These are phyloP conservation scores for Myotis pilosus DNA, from an alignment of 2,797 vertebrate genomes.

Conservation along the genomic window DNA sequence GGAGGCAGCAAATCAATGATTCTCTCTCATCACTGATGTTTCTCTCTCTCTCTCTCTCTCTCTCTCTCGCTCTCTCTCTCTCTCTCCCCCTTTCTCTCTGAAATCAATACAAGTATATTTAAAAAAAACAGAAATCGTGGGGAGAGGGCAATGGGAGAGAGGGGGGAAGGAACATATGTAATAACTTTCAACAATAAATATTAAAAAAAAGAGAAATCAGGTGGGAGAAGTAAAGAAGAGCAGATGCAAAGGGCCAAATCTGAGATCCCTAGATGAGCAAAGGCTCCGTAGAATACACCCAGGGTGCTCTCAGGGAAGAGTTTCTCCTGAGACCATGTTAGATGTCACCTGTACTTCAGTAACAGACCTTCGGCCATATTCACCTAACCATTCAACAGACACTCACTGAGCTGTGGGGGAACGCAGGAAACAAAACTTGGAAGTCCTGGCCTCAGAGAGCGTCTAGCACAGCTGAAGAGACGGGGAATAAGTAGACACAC, in stretches of 20 bases:
- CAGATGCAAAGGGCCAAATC: not conserved
- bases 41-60: too few relatives aligned
- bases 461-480: not conserved
- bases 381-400: not conserved
- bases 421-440: rapidly evolving
- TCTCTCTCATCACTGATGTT: too few relatives aligned
- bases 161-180: too few relatives aligned
- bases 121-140: too few relatives aligned
- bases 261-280: not conserved
- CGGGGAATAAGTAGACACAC: not conserved
- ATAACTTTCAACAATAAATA: too few relatives aligned
- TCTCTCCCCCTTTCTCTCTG: too few relatives aligned
- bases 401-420: too few relatives aligned
- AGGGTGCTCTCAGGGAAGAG: not conserved
- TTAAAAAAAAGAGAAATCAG: not conserved
- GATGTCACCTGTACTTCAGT: not conserved
- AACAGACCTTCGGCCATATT: not conserved
- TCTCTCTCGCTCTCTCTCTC: too few relatives aligned
- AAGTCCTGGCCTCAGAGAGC: not conserved
- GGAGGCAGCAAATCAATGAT: too few relatives aligned
- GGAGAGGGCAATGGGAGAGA: too few relatives aligned
- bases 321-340: not conserved
- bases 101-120: too few relatives aligned
- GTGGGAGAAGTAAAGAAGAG: too few relatives aligned
- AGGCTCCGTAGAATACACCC: not conserved